phyloP scores from a whole-genome alignment of 2,797 vertebrate species.

The Coreius guichenoti region DNA sequence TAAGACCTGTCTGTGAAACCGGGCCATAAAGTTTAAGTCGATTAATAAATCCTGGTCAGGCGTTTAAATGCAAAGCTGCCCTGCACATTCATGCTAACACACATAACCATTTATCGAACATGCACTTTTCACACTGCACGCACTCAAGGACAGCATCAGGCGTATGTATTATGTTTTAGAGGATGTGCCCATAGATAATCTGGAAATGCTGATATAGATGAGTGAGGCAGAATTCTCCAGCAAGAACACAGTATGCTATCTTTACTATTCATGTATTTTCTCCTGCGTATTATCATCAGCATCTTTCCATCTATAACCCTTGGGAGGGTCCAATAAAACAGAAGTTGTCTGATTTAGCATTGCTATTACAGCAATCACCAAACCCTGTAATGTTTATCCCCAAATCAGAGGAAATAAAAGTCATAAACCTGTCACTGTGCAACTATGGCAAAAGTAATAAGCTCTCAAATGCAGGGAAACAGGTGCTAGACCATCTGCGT shows the following conservation, averaged over 20 bases:
- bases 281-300: slow-evolving; percentile 15
- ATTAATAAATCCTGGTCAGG: not conserved
- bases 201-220: slow-evolving; percentile 3
- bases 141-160: slow-evolving; percentile 19
- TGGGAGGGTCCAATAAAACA: slow-evolving; percentile 13
- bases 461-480: slow-evolving; percentile 6
- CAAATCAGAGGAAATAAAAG: slow-evolving; percentile 35
- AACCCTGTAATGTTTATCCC: slow-evolving; percentile 27
- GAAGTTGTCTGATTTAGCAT: slow-evolving; percentile 35
- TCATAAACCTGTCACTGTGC: slow-evolving; percentile 8
- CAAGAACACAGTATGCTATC: not conserved
- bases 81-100: slow-evolving; percentile 52
- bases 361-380: slow-evolving; percentile 24
- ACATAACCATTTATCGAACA: slow-evolving; percentile 66
- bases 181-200: not conserved
- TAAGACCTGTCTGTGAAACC: too few species aligned
- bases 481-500: slow-evolving; percentile 19
- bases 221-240: not conserved
- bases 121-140: not conserved
- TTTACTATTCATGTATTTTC: not conserved
- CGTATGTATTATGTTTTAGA: slow-evolving; percentile 10
- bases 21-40: too few species aligned
- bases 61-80: not conserved
- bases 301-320: slow-evolving; percentile 13
- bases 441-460: not conserved